phyloP scores from a whole-genome alignment of 2,888 invertebrate species.

The Coelogynopora nodosa region DNA sequence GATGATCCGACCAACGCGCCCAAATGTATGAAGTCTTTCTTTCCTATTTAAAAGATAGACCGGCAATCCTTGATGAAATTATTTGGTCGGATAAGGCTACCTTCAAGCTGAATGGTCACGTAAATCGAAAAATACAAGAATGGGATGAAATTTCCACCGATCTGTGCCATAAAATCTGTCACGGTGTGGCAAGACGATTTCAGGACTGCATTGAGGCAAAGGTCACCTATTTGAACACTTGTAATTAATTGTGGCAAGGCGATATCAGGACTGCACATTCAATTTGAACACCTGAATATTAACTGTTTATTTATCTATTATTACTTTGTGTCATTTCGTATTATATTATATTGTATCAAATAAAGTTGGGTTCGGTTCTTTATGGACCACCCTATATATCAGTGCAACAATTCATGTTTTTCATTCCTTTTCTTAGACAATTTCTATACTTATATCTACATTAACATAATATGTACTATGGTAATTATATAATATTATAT shows the following conservation, averaged over 20 bases:
- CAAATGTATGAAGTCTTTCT: background rate
- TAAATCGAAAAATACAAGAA: background rate
- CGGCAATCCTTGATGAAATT: too few species aligned
- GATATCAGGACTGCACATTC: background rate
- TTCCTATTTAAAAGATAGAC: background rate
- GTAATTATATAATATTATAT: too few species aligned
- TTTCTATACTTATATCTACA: too few species aligned
- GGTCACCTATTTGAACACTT: background rate
- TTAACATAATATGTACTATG: too few species aligned
- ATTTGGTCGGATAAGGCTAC: too few species aligned
- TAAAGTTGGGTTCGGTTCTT: background rate
- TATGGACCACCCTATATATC: background rate
- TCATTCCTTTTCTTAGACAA: too few species aligned
- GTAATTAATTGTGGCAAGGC: background rate
- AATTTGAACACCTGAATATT: background rate
- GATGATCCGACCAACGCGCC: background rate
- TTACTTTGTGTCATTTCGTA: background rate
- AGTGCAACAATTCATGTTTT: too few species aligned
- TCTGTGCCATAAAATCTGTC: background rate
- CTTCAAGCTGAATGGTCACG: background rate
- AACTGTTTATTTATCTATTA: background rate
- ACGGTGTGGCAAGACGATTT: background rate
- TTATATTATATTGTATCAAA: background rate
- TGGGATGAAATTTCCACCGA: background rate
- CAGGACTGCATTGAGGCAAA: background rate